Conservation (phyloP, 2,113 vertebrate genomes). For the Alligator sinensis region DNA sequence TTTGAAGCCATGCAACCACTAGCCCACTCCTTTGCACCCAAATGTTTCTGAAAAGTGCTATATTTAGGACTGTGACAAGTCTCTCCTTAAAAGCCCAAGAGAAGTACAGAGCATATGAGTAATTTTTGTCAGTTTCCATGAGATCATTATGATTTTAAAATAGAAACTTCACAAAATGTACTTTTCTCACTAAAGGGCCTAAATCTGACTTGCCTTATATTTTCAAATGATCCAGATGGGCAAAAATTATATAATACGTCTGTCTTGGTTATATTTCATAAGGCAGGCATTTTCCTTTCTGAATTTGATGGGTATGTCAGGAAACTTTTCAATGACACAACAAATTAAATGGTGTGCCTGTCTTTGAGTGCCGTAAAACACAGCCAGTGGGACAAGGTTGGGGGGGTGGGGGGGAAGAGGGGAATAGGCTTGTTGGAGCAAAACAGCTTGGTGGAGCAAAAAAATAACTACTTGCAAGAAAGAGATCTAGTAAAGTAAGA, state of each 20-base stretch:
- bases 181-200: neutral
- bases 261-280: neutral
- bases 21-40: conserved; percentile 47
- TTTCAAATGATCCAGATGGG: neutral
- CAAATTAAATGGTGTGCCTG: neutral
- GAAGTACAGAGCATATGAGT: conserved; percentile 33
- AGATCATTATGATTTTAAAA: conserved; percentile 49
- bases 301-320: neutral
- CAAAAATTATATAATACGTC: neutral
- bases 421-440: neutral
- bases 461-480: neutral
- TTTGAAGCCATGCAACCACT: conserved; percentile 11
- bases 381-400: neutral
- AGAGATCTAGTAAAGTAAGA: neutral
- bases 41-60: conserved; percentile 3
- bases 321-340: neutral
- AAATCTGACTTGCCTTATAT: neutral
- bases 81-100: conserved; percentile 16
- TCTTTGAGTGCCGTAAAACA: neutral
- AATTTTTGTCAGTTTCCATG: conserved; percentile 29
- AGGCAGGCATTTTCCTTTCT: neutral
- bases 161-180: neutral
- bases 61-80: neutral
- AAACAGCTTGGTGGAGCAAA: neutral
- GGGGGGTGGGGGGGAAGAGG: too few relatives aligned